phyloP scores from a whole-genome alignment of 2,797 vertebrate genomes.

The Carduelis carduelis region DNA sequence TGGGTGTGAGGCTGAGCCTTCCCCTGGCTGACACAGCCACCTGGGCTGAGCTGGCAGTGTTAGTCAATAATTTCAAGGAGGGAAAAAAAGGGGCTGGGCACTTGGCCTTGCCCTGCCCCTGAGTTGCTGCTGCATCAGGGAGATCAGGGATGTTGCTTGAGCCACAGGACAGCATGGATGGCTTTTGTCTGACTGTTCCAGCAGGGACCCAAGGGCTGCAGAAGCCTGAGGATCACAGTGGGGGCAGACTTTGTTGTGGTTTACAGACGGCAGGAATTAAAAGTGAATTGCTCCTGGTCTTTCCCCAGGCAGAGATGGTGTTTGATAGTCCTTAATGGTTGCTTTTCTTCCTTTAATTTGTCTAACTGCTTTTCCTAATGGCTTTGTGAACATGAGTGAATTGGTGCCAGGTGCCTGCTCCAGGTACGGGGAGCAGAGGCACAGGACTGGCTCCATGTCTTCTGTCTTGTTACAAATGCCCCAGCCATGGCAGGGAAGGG shows the following conservation, averaged over 20 bases:
- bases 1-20: not conserved
- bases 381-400: not conserved
- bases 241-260: not conserved
- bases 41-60: not conserved
- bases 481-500: fast-evolving
- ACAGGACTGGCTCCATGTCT: not conserved
- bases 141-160: not conserved
- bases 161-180: fast-evolving
- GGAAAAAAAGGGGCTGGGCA: not conserved
- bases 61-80: not conserved
- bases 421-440: not conserved
- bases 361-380: constrained; percentile 37
- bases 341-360: constrained; percentile 30
- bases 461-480: not conserved
- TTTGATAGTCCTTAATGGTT: constrained; percentile 24
- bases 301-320: not conserved
- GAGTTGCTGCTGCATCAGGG: fast-evolving
- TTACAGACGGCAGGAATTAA: not conserved
- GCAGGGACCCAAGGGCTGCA: not conserved
- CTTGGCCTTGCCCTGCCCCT: not conserved
- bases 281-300: not conserved
- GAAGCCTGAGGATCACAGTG: not conserved
- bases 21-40: not conserved
- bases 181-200: not conserved
- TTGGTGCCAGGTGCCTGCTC: not conserved